Evolutionary conservation across 2,797 vertebrate genomes (phyloP).

Genomic region (Petrocephalus schoutedeni): DNA sequence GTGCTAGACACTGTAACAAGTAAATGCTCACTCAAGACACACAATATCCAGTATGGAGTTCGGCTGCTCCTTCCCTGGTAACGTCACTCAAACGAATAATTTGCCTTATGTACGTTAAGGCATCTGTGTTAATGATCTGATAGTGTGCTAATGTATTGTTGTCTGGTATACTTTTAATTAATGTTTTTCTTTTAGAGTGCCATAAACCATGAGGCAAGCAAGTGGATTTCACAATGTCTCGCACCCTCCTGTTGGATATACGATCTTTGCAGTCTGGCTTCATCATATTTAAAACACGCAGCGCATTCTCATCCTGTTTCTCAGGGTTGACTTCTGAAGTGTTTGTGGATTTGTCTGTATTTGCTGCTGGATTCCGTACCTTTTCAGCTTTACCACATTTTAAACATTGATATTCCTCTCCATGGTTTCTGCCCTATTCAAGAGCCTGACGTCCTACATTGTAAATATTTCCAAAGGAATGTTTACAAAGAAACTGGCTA

Average conservation of each 20-base stretch:
- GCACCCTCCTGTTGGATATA: conserved; percentile 44
- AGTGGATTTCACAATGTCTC: conserved; percentile 50
- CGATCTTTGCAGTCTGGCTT: conserved; percentile 41
- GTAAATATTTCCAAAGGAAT: conserved; percentile 99
- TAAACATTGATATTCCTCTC: conserved; percentile 66
- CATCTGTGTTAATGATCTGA: not conserved
- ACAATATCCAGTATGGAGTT: not conserved
- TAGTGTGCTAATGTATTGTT: not conserved
- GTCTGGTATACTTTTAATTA: conserved; percentile 18
- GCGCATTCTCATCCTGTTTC: conserved; percentile 26
- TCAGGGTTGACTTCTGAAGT: conserved; percentile 43
- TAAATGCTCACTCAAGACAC: not conserved
- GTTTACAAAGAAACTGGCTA: conserved; percentile 99
- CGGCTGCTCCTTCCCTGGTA: not conserved
- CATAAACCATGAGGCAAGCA: conserved; percentile 52
- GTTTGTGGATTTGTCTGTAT: conserved; percentile 38
- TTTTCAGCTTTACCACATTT: conserved; percentile 46
- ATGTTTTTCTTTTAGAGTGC: conserved; percentile 59
- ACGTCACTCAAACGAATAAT: not conserved
- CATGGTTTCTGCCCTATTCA: conserved; percentile 92
- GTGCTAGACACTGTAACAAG: not conserved
- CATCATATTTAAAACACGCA: conserved; percentile 38
- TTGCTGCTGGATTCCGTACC: conserved; percentile 39
- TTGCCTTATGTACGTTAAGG: not conserved
- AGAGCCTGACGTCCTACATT: conserved; percentile 83